phyloP scores from a whole-genome alignment of 2,888 invertebrate species.

The Bugula neritina region DNA sequence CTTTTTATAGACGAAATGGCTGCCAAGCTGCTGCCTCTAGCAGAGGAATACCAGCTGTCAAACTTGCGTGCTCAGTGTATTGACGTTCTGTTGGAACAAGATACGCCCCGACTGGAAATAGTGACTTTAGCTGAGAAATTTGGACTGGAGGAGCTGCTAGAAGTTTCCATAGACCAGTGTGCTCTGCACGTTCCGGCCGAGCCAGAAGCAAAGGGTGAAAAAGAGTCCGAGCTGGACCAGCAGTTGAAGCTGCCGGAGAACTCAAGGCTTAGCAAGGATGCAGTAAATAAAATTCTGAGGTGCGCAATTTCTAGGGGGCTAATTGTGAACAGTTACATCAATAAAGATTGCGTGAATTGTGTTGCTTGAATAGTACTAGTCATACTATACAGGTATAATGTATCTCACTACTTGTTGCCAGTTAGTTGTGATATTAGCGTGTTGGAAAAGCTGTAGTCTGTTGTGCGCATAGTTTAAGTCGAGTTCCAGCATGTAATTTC shows the following conservation, averaged over 20 bases:
- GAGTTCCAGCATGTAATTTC: too few species aligned
- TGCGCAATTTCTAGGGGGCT: too few species aligned
- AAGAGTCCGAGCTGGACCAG: neutral
- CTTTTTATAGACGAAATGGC: constrained; percentile 52
- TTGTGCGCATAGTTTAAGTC: too few species aligned
- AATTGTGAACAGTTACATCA: too few species aligned
- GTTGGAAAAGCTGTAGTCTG: neutral
- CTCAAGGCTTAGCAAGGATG: neutral
- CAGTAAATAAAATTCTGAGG: neutral
- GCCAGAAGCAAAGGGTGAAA: neutral
- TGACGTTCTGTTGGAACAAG: constrained; percentile 40
- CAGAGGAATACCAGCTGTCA: constrained; percentile 53
- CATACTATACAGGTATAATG: too few species aligned
- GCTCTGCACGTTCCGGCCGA: neutral
- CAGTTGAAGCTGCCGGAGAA: neutral
- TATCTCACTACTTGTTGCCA: too few species aligned
- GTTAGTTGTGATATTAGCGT: neutral
- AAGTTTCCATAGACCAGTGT: neutral
- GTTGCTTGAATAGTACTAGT: too few species aligned
- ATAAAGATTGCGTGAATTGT: too few species aligned
- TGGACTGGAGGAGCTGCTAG: neutral
- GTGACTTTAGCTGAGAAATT: neutral
- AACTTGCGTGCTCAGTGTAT: constrained; percentile 52
- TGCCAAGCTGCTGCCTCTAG: constrained; percentile 50
- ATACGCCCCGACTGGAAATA: neutral